phyloP scores from a whole-genome alignment of 2,888 invertebrate species.

The Mystacides longicornis region DNA sequence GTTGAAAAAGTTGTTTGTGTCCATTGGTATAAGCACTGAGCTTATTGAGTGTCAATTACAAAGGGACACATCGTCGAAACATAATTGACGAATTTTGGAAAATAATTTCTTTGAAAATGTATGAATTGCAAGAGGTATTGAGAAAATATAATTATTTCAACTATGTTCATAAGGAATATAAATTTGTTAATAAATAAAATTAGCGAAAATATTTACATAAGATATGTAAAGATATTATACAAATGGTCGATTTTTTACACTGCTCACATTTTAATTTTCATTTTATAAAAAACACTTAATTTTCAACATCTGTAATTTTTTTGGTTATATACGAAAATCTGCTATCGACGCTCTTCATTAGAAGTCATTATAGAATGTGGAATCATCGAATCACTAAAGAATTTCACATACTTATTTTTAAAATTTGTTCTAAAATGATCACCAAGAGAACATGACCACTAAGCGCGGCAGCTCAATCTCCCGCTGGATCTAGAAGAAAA shows the following conservation, averaged over 20 bases:
- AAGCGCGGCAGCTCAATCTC: background rate
- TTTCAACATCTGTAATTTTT: background rate
- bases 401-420: background rate
- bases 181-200: no score
- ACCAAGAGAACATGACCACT: background rate
- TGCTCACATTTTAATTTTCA: background rate
- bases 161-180: no score
- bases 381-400: background rate
- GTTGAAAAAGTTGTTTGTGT: background rate
- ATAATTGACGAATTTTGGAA: no score
- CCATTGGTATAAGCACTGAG: background rate
- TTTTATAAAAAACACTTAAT: background rate
- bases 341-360: conserved; percentile 1
- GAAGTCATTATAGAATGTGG: background rate
- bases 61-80: no score
- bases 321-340: background rate
- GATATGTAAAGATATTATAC: no score
- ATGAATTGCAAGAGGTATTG: no score
- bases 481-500: background rate
- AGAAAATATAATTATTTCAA: no score
- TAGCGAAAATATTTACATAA: no score
- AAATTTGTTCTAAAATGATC: background rate
- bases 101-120: no score
- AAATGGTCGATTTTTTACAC: background rate
- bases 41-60: background rate